These are phyloP conservation scores for Brachyptera risi DNA, from an alignment of 2,888 invertebrate genomes.

Conservation along the genomic window DNA sequence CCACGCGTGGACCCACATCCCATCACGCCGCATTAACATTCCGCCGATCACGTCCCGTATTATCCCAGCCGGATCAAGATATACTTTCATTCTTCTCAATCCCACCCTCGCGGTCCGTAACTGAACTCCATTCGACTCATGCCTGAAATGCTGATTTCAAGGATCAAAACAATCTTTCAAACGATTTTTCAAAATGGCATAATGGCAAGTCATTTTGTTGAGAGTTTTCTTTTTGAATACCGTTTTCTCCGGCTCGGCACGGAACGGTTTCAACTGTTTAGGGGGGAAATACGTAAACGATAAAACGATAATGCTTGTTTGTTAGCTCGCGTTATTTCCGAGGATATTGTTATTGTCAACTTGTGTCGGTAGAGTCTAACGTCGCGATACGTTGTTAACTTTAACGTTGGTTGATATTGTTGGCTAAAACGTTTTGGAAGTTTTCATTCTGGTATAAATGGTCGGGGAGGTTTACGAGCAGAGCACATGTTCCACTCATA, in stretches of 20 bases:
- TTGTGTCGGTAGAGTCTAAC: not conserved
- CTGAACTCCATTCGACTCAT: not conserved
- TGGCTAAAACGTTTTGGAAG: not conserved
- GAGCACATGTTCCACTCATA: not conserved
- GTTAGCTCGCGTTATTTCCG: not conserved
- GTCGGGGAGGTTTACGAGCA: too few relatives aligned
- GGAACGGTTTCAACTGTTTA: not conserved
- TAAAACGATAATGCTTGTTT: conserved; percentile 7
- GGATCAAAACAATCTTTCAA: conserved; percentile 6
- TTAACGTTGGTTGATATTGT: not conserved
- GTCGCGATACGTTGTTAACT: not conserved
- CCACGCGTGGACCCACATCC: not conserved
- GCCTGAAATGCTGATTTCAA: not conserved
- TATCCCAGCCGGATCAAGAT: conserved; percentile 2
- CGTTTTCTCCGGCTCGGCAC: not conserved
- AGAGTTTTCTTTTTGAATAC: not conserved
- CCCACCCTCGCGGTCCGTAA: not conserved
- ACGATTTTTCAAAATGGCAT: conserved; percentile 14
- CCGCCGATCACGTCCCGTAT: conserved; percentile 16
- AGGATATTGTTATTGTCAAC: not conserved
- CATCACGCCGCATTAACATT: conserved; percentile 7
- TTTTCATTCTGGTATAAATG: not conserved
- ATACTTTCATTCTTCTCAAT: conserved; percentile 6
- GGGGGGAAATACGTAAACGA: not conserved
- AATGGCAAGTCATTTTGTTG: not conserved